phyloP scores from a whole-genome alignment of 2,888 invertebrate genomes.

The Mamestra brassicae region DNA sequence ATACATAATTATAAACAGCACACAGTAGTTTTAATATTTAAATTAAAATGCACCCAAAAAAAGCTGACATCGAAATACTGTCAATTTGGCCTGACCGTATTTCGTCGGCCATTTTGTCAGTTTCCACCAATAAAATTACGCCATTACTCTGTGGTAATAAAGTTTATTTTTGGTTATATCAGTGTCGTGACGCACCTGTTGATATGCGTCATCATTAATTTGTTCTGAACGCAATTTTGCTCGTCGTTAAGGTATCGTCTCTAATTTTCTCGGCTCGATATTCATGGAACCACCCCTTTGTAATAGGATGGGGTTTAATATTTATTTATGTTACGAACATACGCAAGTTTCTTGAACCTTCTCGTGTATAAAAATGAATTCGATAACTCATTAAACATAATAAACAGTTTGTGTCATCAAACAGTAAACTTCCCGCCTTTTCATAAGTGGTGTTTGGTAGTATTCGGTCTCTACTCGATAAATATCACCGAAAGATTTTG shows the following conservation, averaged over 20 bases:
- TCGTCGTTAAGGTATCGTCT: conserved; percentile 46
- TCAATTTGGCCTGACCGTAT: conserved; percentile 48
- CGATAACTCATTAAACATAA: too few relatives aligned
- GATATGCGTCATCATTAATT: conserved; percentile 61
- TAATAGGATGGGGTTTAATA: conserved; percentile 8
- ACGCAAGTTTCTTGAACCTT: too few relatives aligned
- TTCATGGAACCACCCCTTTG: conserved; percentile 37
- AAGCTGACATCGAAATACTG: conserved; percentile 25
- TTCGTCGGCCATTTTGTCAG: conserved; percentile 4
- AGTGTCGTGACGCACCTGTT: conserved; percentile 51
- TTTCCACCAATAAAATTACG: conserved; percentile 23
- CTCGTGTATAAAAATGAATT: too few relatives aligned
- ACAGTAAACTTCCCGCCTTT: too few relatives aligned
- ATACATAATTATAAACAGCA: conserved; percentile 22
- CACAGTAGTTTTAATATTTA: conserved; percentile 18
- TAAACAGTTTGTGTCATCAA: too few relatives aligned
- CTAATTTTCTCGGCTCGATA: conserved; percentile 44
- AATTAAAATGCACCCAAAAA: conserved; percentile 42
- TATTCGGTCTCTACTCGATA: too few relatives aligned
- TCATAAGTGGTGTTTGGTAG: too few relatives aligned
- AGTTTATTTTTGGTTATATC: conserved; percentile 34
- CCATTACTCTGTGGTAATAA: not conserved
- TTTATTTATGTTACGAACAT: not conserved
- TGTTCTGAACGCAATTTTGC: conserved; percentile 53
- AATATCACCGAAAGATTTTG: too few relatives aligned